A percentile compares a stretch with the other conserved stretches of the same genome.
These are phyloP conservation scores for Lichenostomus cassidix DNA, from an alignment of 2,113 vertebrate genomes.

Conservation along the genomic window DNA sequence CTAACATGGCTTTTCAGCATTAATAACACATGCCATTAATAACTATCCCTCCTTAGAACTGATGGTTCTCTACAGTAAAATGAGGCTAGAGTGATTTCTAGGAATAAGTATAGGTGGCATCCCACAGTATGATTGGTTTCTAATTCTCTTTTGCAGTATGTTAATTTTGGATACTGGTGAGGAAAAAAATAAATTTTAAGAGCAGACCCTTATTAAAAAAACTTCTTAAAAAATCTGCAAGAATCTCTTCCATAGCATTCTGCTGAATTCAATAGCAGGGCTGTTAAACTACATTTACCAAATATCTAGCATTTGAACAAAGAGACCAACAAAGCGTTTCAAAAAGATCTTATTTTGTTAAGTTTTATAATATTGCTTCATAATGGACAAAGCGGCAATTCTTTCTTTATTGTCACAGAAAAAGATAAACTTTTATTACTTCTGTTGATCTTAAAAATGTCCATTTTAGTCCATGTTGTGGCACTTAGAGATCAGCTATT, in stretches of 20 bases:
- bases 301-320: not conserved
- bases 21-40: not conserved
- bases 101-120: not conserved
- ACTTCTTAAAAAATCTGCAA: not conserved
- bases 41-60: not conserved
- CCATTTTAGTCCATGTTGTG: not conserved
- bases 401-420: not conserved
- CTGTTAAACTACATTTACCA: not conserved
- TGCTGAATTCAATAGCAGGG: not conserved
- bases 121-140: not conserved
- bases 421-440: not conserved
- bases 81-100: not conserved
- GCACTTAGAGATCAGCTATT: not conserved
- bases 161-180: not conserved
- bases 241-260: not conserved
- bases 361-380: not conserved
- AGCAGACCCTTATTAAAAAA: too few relatives aligned
- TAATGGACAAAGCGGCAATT: not conserved
- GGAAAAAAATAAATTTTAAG: not conserved
- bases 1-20: not conserved
- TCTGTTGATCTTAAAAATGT: not conserved
- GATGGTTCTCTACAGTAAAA: not conserved
- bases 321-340: not conserved
- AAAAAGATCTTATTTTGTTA: constrained; percentile 2
- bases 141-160: not conserved